These are phyloP conservation scores for Trichoplusia ni DNA, from an alignment of 1,140 invertebrate species.

Conservation along the genomic window DNA sequence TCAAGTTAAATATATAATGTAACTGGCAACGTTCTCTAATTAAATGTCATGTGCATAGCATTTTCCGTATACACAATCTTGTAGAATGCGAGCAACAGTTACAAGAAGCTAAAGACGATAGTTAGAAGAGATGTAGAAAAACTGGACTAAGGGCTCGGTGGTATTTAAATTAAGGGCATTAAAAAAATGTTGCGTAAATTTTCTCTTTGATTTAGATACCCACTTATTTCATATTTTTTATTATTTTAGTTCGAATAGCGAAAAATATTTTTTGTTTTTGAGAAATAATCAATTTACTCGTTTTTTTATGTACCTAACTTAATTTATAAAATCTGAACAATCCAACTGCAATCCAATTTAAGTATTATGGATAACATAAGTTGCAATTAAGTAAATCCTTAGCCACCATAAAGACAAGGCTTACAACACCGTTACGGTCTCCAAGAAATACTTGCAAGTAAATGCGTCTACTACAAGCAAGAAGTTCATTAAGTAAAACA, in stretches of 20 bases:
- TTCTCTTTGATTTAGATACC: no score
- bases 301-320: no score
- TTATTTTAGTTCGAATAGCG: no score
- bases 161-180: slow-evolving; percentile 16
- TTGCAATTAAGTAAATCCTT: slow-evolving; percentile 13
- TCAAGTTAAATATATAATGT: slow-evolving; percentile 50
- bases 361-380: no score
- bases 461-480: slow-evolving; percentile 38
- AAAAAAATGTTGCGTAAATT: no score
- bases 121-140: slow-evolving; percentile 44
- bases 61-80: slow-evolving; percentile 54
- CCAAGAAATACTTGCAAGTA: slow-evolving; percentile 6
- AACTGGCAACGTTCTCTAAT: slow-evolving; percentile 49
- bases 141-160: slow-evolving; percentile 36
- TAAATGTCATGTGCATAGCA: slow-evolving; percentile 60
- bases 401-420: background rate
- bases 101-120: slow-evolving; percentile 36
- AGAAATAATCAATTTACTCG: no score
- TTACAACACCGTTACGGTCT: background rate
- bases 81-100: slow-evolving; percentile 49
- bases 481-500: slow-evolving; percentile 53
- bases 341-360: no score
- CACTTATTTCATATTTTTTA: no score
- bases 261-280: no score
- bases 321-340: no score